Conservation (phyloP, 2,113 vertebrate species). For the Catharus minimus region DNA sequence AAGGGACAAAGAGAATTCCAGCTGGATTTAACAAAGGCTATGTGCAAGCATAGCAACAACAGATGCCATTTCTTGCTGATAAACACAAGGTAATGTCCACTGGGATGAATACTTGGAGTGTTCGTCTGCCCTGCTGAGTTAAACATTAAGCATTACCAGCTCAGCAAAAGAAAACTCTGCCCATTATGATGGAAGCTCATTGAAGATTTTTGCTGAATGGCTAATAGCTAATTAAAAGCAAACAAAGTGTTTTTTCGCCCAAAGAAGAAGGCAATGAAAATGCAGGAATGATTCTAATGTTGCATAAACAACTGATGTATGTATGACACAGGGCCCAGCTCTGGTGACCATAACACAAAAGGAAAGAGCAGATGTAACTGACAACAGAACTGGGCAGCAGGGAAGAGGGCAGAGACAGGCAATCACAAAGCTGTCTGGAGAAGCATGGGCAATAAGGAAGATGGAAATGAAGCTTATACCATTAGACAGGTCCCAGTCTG, state of each 20-base stretch:
- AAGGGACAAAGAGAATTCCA: background rate
- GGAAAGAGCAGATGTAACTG: background rate
- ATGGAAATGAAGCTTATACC: conserved; percentile 69
- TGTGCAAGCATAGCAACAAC: background rate
- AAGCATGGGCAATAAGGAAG: background rate
- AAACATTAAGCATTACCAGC: background rate
- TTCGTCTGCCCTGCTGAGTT: background rate
- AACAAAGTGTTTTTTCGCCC: background rate
- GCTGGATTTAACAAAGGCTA: conserved; percentile 12
- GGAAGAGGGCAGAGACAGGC: background rate
- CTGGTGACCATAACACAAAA: background rate
- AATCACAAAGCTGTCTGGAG: background rate
- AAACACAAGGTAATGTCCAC: conserved; percentile 19
- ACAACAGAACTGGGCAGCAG: background rate
- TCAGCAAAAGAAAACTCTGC: background rate
- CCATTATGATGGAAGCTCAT: background rate
- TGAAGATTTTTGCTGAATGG: conserved; percentile 20
- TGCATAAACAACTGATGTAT: background rate
- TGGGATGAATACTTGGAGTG: background rate
- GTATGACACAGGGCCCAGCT: background rate
- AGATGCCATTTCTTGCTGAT: conserved; percentile 28
- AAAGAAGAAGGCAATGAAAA: background rate
- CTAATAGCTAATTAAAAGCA: background rate
- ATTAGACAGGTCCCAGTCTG: conserved; percentile 90
- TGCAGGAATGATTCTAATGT: background rate